A percentile compares a stretch with the other conserved stretches of the same genome.
phyloP scores from a whole-genome alignment of 2,797 vertebrate genomes.

The Sitta carolinensis region DNA sequence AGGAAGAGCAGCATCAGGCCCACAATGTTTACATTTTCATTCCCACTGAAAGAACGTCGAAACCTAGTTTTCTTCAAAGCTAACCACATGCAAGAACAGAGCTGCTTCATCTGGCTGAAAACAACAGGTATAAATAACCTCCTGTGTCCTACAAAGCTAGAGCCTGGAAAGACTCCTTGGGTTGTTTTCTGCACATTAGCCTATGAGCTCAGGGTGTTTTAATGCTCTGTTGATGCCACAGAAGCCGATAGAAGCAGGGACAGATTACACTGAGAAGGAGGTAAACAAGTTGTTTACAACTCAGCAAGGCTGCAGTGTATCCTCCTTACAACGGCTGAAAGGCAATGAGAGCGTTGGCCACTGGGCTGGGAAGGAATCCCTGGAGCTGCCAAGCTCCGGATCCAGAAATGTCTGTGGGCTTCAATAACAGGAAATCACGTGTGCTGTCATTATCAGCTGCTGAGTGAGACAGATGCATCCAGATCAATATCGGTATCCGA shows the following conservation, averaged over 20 bases:
- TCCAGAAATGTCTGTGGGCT: slow-evolving; percentile 51
- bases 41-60: not conserved
- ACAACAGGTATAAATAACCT: slow-evolving; percentile 39
- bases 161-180: slow-evolving; percentile 1
- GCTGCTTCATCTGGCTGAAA: not conserved
- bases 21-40: not conserved
- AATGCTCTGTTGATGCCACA: slow-evolving; percentile 48
- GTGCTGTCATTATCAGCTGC: slow-evolving; percentile 67
- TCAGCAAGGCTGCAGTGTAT: not conserved
- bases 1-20: not conserved
- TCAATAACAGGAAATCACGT: slow-evolving; percentile 67
- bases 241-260: slow-evolving; percentile 44
- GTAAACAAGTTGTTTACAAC: slow-evolving; percentile 52
- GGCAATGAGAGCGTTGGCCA: slow-evolving; percentile 1
- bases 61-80: slow-evolving; percentile 18
- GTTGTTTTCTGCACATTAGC: slow-evolving; percentile 32
- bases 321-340: slow-evolving; percentile 17
- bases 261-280: slow-evolving; percentile 38
- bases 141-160: not conserved
- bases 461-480: slow-evolving; percentile 60
- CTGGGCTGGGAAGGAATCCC: slow-evolving; percentile 1
- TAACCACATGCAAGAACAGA: not conserved
- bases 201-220: slow-evolving; percentile 29
- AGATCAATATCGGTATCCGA: slow-evolving; percentile 65
- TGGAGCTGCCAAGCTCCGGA: slow-evolving; percentile 34